A percentile compares a stretch with the other conserved stretches of the same genome.
Conservation (phyloP, 2,113 vertebrate species). For the Sterrhoptilus dennistouni region DNA sequence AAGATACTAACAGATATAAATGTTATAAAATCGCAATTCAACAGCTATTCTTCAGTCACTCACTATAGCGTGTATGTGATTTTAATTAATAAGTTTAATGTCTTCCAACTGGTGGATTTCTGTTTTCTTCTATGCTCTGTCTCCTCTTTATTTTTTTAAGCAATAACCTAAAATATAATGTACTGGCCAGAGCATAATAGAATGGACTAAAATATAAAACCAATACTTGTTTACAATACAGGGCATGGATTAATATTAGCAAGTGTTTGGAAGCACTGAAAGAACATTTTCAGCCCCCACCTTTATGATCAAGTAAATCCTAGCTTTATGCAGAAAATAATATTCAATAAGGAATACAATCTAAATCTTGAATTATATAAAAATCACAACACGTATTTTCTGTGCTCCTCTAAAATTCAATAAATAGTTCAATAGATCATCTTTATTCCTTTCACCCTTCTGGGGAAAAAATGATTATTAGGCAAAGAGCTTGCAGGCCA, state of each 20-base stretch:
- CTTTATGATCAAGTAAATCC: slow-evolving; percentile 32
- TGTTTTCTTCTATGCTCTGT: neutral
- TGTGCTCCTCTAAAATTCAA: slow-evolving; percentile 38
- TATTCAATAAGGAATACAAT: slow-evolving; percentile 47
- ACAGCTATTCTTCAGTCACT: slow-evolving; percentile 20
- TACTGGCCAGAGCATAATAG: neutral
- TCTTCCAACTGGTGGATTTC: neutral
- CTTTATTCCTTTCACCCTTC: slow-evolving; percentile 46
- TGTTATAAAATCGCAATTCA: slow-evolving; percentile 57
- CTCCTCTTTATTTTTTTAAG: neutral
- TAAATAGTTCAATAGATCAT: slow-evolving; percentile 57
- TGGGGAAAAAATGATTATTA: slow-evolving; percentile 21
- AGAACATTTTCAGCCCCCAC: neutral
- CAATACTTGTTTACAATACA: neutral
- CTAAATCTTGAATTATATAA: slow-evolving; percentile 48
- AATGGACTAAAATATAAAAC: neutral
- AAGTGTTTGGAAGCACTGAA: neutral
- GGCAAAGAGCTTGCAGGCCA: neutral
- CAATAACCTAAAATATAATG: neutral
- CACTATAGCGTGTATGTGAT: neutral
- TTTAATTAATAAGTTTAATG: neutral
- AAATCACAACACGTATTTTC: slow-evolving; percentile 10
- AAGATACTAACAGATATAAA: slow-evolving; percentile 40
- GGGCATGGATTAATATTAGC: neutral
- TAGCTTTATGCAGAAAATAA: slow-evolving; percentile 28